A percentile compares a stretch with the other conserved stretches of the same genome.
Evolutionary conservation across 2,888 invertebrate species (phyloP).

Genomic region (Orthonevra nobilis): DNA sequence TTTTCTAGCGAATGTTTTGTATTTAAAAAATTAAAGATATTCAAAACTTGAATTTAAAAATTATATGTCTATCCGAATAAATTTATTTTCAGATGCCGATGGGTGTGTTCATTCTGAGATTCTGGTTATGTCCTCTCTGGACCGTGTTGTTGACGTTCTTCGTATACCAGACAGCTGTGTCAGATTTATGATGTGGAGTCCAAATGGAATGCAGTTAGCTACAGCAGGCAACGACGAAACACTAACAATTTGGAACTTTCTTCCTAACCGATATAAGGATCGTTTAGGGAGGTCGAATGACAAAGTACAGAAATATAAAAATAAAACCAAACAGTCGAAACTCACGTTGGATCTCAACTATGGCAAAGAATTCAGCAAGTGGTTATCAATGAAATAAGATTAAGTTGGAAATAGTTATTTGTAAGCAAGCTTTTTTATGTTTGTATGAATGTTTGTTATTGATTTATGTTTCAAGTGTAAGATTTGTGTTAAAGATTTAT

Average conservation of each 20-base stretch:
- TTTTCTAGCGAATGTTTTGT: too few relatives aligned
- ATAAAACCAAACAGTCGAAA: neutral
- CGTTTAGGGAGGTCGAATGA: neutral
- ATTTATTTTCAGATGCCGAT: slow-evolving; percentile 71
- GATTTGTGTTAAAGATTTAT: too few relatives aligned
- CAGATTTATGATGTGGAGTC: slow-evolving; percentile 78
- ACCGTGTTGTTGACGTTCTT: slow-evolving; percentile 77
- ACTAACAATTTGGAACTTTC: slow-evolving; percentile 80
- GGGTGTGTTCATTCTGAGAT: slow-evolving; percentile 73
- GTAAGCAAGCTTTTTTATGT: too few relatives aligned
- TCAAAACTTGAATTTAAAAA: too few relatives aligned
- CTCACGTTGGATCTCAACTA: slow-evolving; percentile 16
- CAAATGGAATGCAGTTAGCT: slow-evolving; percentile 76
- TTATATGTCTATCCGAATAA: too few relatives aligned
- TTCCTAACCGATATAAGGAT: slow-evolving; percentile 66
- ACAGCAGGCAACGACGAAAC: slow-evolving; percentile 79
- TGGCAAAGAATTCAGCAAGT: slow-evolving; percentile 43
- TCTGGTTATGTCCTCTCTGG: slow-evolving; percentile 78
- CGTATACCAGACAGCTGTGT: slow-evolving; percentile 75
- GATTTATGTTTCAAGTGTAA: neutral
- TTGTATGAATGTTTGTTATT: neutral
- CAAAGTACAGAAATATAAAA: neutral
- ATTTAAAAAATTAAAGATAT: too few relatives aligned
- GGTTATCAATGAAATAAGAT: slow-evolving; percentile 29
- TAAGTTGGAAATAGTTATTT: neutral